Conservation (phyloP, 2,113 vertebrate species). For the Gallinago media region DNA sequence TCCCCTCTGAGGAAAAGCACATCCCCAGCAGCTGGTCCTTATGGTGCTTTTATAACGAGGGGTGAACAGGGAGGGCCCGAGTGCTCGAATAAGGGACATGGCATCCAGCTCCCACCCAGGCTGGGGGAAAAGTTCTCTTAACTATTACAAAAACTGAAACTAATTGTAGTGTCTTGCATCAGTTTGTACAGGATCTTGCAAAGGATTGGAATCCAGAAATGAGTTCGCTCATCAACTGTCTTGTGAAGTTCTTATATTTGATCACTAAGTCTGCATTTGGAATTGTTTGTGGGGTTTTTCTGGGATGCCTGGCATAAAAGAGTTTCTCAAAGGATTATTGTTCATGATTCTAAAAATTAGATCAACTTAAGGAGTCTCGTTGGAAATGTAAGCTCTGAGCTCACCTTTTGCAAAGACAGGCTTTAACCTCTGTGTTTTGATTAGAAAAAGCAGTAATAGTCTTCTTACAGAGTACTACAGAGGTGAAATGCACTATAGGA, state of each 20-base stretch:
- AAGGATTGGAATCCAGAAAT: background rate
- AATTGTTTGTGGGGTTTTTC: background rate
- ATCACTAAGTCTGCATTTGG: background rate
- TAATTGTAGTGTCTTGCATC: background rate
- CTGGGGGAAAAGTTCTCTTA: background rate
- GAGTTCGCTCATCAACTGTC: background rate
- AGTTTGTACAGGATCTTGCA: background rate
- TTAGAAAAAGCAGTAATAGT: background rate
- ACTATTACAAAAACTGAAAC: background rate
- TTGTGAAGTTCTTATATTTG: background rate
- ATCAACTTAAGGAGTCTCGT: rapidly evolving
- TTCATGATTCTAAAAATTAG: background rate
- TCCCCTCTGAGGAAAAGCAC: background rate
- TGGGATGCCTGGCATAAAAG: background rate
- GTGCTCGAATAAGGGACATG: background rate
- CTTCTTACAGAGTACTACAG: background rate
- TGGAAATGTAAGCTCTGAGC: background rate
- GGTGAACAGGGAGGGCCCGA: background rate
- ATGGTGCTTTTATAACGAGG: background rate
- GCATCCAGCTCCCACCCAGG: background rate
- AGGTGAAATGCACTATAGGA: background rate
- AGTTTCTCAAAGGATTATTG: background rate
- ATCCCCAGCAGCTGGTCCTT: background rate
- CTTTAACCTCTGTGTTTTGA: background rate
- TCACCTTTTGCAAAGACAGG: background rate